Evolutionary conservation across 2,888 invertebrate genomes (phyloP).

Genomic region (Chrysina gloriosa): DNA sequence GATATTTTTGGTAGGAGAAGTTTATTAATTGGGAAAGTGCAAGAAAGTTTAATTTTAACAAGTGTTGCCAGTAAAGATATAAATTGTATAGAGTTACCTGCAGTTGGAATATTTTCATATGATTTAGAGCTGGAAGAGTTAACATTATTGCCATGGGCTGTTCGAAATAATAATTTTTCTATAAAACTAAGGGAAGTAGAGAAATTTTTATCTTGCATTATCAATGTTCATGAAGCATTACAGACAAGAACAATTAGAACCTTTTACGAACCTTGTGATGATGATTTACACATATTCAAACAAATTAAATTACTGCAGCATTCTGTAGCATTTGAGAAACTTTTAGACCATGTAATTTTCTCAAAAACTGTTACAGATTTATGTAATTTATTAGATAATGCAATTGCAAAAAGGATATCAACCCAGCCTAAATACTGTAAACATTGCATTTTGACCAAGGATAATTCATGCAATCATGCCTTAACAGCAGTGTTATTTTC

Average conservation of each 20-base stretch:
- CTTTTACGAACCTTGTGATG: slow-evolving; percentile 48
- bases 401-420: slow-evolving; percentile 71
- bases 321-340: slow-evolving; percentile 59
- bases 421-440: slow-evolving; percentile 74
- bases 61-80: slow-evolving; percentile 71
- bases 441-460: slow-evolving; percentile 63
- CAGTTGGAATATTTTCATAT: slow-evolving; percentile 70
- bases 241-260: slow-evolving; percentile 30
- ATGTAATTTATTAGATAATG: slow-evolving; percentile 68
- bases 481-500: slow-evolving; percentile 81
- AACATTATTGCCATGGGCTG: slow-evolving; percentile 65
- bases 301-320: slow-evolving; percentile 54
- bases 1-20: slow-evolving; percentile 90
- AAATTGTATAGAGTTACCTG: slow-evolving; percentile 72
- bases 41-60: slow-evolving; percentile 65
- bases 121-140: slow-evolving; percentile 63
- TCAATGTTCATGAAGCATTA: slow-evolving; percentile 48
- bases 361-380: slow-evolving; percentile 65
- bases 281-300: slow-evolving; percentile 48
- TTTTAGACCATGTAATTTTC: slow-evolving; percentile 57
- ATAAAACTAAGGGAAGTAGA: slow-evolving; percentile 60
- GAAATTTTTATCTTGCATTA: slow-evolving; percentile 56
- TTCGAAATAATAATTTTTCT: slow-evolving; percentile 58
- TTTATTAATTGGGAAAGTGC: slow-evolving; percentile 72
- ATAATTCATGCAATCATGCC: slow-evolving; percentile 63